Evolutionary conservation across 2,113 vertebrate species (phyloP), one percentile per base, ranked within the genome.

Genomic region (Micronycteris hirsuta): DNA sequence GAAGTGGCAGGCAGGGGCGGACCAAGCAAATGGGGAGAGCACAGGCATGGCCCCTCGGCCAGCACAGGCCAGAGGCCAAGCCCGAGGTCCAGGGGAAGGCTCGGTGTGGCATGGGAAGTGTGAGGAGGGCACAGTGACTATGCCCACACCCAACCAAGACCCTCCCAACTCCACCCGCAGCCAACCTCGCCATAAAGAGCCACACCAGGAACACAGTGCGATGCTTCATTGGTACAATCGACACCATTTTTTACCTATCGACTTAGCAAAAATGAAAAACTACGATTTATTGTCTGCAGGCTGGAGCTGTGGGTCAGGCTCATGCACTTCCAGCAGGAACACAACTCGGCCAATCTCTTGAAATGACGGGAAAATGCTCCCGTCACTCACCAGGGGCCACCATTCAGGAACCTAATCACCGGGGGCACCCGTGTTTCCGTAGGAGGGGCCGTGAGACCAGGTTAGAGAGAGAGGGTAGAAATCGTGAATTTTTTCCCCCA

Each of bases 351-450:
- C 68, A 7, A 0, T 67, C 28, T 43, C 47, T n/a, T n/a, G 31
- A 65, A 65, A 56, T 3, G 28, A 16, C 43, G 28, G n/a, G 54
- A 52, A 63, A 52, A 36, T 9, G 36, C 24, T n/a, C 7, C 0
- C 4, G 14, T 43, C 67, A 10, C 19, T 73, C 20, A 3, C 20
- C 54, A 24, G 54, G 45, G 28, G 2, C 52, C 15, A 26, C 49
- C 41, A 7, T 45, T 76, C 4, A 0, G 16, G 63, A 49, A 47
- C 4, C 70, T 20, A 22, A 22, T 47, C 71, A 1, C 67, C 1
- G 0, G 9, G 26, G 7, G 6, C n/a, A 14, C 11, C 0, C 1
- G 5, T 9, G n/a, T 41, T 5, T 20, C 31, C 9, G 0, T 0
- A 11, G 2, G 14, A 4, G 33, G 81, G 33, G 31, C 54, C 1